phyloP scores from a whole-genome alignment of 2,113 vertebrate species.

The Colius striatus region DNA sequence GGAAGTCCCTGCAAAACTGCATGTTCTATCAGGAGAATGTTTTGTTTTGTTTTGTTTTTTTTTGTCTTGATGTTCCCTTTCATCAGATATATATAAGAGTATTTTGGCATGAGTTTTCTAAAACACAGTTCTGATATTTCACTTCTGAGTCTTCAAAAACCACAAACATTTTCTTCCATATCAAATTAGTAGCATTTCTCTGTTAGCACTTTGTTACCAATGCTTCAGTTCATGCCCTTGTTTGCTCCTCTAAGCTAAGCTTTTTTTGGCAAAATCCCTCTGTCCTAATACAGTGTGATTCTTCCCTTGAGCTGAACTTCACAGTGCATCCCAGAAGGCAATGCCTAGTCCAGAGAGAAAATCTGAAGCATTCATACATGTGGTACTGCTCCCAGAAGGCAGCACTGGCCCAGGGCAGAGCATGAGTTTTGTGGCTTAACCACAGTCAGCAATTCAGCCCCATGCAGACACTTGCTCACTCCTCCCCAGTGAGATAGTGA shows the following conservation, averaged over 20 bases:
- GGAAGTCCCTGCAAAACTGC: neutral
- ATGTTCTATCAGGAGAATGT: neutral
- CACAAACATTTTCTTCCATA: neutral
- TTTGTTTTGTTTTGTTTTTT: neutral
- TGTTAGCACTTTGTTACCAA: neutral
- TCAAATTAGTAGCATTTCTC: neutral
- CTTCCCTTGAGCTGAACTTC: neutral
- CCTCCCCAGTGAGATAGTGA: no score
- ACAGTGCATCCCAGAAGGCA: fast-evolving
- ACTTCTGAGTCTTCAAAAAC: neutral
- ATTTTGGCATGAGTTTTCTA: neutral
- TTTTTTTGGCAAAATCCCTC: neutral
- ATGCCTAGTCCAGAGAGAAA: neutral
- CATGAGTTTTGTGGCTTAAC: no score
- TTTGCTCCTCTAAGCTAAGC: neutral
- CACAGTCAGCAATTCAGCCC: no score
- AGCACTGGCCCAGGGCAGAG: neutral
- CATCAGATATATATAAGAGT: neutral
- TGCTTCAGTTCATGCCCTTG: neutral
- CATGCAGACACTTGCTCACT: no score
- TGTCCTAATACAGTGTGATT: neutral
- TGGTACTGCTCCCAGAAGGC: neutral
- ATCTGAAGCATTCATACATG: fast-evolving
- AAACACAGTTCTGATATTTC: neutral
- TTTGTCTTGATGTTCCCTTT: neutral